These are phyloP conservation scores for Chionomys nivalis DNA, from an alignment of 2,113 vertebrate genomes.

Conservation along the genomic window DNA sequence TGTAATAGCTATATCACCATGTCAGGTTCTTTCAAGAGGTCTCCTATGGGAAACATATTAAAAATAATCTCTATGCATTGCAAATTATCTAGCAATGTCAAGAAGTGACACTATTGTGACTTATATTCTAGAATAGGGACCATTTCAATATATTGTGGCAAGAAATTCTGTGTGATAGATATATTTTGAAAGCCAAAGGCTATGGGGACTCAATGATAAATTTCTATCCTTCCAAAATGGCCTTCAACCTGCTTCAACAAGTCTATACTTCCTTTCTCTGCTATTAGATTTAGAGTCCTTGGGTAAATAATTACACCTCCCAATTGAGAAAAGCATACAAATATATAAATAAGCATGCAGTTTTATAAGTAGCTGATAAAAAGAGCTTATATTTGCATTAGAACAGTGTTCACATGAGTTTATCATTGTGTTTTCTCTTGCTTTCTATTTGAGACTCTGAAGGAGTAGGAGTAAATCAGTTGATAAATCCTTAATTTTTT, in stretches of 20 bases:
- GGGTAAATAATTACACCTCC: background rate
- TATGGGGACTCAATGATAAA: background rate
- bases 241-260: background rate
- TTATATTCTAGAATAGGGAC: slow-evolving; percentile 27
- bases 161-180: slow-evolving; percentile 27
- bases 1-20: background rate
- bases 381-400: background rate
- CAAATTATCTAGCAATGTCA: slow-evolving; percentile 41
- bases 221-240: slow-evolving; percentile 32
- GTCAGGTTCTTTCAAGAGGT: background rate
- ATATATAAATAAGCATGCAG: background rate
- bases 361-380: background rate
- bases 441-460: background rate
- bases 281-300: background rate
- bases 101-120: slow-evolving; percentile 44
- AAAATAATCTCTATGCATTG: slow-evolving; percentile 42
- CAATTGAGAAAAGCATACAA: background rate
- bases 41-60: slow-evolving; percentile 52
- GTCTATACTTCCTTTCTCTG: background rate
- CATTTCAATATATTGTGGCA: slow-evolving; percentile 59
- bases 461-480: background rate
- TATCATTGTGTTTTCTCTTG: background rate
- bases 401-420: background rate
- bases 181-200: slow-evolving; percentile 52
- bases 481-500: background rate